Evolutionary conservation across 2,888 invertebrate genomes (phyloP), one percentile per base, ranked within the genome.

Genomic region (Polydesmus complanatus): DNA sequence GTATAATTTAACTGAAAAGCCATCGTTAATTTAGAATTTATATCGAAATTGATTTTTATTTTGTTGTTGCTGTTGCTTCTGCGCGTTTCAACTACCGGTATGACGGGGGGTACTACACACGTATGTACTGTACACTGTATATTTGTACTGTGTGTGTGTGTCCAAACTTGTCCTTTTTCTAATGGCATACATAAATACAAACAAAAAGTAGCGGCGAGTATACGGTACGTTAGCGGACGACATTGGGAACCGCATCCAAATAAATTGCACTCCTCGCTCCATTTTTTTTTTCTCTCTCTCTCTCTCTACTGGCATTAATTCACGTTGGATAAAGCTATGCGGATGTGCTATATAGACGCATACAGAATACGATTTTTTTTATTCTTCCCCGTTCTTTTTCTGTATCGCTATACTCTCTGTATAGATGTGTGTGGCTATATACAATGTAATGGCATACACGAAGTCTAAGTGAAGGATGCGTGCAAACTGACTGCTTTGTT

Each of bases 401-500:
- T 54, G 14, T 55, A 27, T 27, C 21, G 56, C 3, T 37, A 1
- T 14, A 11, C 55, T n/a, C 27, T 27, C 22, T 26, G 55, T n/a
- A 26, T 51, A 27, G 22, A 56, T 54, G 54, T 2, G 3, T 37
- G 37, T 19, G 47, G 3, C 21, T 56, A 56, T 49, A 25, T 21
- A 49, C 48, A 47, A 47, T n/a, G n/a, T n/a, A n/a, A n/a, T 37
- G 14, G 37, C 51, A 51, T 51, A 37, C 14, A 37, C 37, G 14
- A 5, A n/a, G 48, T 47, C 11, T 47, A 18, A 25, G 50, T 57
- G 27, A 26, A 49, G 23, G 50, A 48, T 57, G 57, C 57, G 57
- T 57, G 57, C 50, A 49, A 23, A 22, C 57, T 25, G 57, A 25
- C 57, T 37, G 37, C 37, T 57, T 37, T 57, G 50, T 57, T 50